phyloP scores from a whole-genome alignment of 2,888 invertebrate species.

The Anticlea derivata region DNA sequence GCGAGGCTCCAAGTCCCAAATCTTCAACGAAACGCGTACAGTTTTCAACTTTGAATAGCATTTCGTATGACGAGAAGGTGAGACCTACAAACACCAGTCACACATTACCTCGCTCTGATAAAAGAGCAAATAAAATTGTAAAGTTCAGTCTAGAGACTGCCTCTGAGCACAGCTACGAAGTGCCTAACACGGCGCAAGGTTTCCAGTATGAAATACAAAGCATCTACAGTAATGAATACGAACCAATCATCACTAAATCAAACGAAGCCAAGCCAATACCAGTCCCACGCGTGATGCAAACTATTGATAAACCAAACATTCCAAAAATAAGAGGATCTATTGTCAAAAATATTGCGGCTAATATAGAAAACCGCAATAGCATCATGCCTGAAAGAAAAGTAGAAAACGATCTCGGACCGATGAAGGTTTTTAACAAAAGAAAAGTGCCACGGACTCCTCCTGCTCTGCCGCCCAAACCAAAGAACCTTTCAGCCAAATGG shows the following conservation, averaged over 20 bases:
- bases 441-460: conserved; percentile 88
- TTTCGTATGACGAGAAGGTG: conserved; percentile 79
- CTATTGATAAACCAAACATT: conserved; percentile 56
- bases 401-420: conserved; percentile 67
- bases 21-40: conserved; percentile 83
- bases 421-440: conserved; percentile 78
- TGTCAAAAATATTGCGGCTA: conserved; percentile 79
- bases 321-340: conserved; percentile 79
- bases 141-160: conserved; percentile 80
- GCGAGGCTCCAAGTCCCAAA: conserved; percentile 77
- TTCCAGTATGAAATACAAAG: conserved; percentile 85
- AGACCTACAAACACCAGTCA: conserved; percentile 59
- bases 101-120: conserved; percentile 71
- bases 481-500: conserved; percentile 87
- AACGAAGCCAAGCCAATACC: conserved; percentile 63
- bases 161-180: conserved; percentile 85
- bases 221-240: conserved; percentile 90
- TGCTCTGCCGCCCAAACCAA: conserved; percentile 91
- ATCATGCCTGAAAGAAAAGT: conserved; percentile 70
- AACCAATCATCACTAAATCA: conserved; percentile 85
- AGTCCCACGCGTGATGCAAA: conserved; percentile 54
- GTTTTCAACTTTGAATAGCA: conserved; percentile 86
- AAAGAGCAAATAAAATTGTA: conserved; percentile 78
- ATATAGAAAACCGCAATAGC: conserved; percentile 73
- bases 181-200: conserved; percentile 81